phyloP scores from a whole-genome alignment of 2,113 vertebrate species.

The Alces alces region DNA sequence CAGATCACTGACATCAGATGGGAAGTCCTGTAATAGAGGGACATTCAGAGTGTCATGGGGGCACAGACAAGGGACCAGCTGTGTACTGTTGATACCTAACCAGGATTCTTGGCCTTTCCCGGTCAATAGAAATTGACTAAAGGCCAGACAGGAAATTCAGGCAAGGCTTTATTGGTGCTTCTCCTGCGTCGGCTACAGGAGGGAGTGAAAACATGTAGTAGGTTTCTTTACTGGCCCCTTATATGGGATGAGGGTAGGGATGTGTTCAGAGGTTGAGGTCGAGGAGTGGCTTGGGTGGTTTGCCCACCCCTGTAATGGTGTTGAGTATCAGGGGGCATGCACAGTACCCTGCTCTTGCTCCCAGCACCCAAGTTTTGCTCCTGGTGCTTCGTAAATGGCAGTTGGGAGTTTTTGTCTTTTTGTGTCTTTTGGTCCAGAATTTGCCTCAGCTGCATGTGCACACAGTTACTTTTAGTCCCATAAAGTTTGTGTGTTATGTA shows the following conservation, averaged over 20 bases:
- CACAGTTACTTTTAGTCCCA: neutral
- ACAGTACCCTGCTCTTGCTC: neutral
- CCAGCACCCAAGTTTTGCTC: neutral
- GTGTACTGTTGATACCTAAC: neutral
- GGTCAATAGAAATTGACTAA: neutral
- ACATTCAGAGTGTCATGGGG: neutral
- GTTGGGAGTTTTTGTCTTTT: neutral
- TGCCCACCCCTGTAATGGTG: neutral
- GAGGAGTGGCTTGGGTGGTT: neutral
- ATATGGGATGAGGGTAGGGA: neutral
- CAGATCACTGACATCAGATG: too few relatives aligned
- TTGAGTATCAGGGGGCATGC: neutral
- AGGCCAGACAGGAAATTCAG: neutral
- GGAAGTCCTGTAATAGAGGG: neutral
- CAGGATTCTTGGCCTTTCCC: neutral
- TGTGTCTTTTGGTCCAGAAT: neutral
- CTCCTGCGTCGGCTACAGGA: neutral
- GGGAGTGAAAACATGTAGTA: neutral
- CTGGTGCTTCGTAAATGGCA: neutral
- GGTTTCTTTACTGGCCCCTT: neutral
- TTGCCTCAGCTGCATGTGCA: neutral
- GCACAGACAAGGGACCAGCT: neutral
- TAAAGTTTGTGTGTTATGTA: neutral
- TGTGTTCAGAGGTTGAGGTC: neutral
- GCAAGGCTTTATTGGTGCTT: neutral